phyloP scores from a whole-genome alignment of 2,888 invertebrate species.

The Agrochola lychnidis region DNA sequence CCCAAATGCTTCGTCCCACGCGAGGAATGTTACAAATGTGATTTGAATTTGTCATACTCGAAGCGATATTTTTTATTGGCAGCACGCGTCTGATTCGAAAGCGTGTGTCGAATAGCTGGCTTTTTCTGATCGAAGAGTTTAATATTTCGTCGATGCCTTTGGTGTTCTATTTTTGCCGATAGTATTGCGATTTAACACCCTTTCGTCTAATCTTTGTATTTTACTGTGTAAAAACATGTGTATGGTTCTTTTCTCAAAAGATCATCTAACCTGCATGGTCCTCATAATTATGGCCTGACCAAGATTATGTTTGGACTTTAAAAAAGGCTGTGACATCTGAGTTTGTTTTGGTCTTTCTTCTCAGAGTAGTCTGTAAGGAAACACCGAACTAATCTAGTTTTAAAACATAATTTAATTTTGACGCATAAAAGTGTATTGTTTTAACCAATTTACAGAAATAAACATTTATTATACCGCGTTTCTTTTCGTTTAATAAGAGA shows the following conservation, averaged over 20 bases:
- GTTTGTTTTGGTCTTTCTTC: too few relatives aligned
- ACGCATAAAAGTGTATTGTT: too few relatives aligned
- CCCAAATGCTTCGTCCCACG: constrained; percentile 37
- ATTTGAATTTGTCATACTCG: constrained; percentile 68
- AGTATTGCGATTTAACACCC: constrained; percentile 12
- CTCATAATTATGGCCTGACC: too few relatives aligned
- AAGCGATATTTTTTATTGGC: constrained; percentile 65
- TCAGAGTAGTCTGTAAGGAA: too few relatives aligned
- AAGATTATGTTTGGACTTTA: too few relatives aligned
- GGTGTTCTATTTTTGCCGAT: constrained; percentile 7
- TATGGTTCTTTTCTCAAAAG: too few relatives aligned
- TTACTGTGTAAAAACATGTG: background rate
- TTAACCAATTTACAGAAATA: too few relatives aligned
- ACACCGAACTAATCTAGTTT: too few relatives aligned
- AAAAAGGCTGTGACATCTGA: too few relatives aligned
- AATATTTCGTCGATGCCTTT: constrained; percentile 37
- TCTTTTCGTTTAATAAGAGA: background rate
- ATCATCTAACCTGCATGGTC: too few relatives aligned
- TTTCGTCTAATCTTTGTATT: background rate
- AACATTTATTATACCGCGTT: background rate
- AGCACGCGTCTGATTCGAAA: constrained; percentile 60
- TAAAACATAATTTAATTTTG: too few relatives aligned
- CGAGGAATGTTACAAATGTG: constrained; percentile 67
- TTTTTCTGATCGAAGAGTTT: constrained; percentile 44
- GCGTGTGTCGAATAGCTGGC: constrained; percentile 60